Evolutionary conservation across 64 coral and sea anemone genomes (phyloP).

Genomic region (Anthopleura sola): DNA sequence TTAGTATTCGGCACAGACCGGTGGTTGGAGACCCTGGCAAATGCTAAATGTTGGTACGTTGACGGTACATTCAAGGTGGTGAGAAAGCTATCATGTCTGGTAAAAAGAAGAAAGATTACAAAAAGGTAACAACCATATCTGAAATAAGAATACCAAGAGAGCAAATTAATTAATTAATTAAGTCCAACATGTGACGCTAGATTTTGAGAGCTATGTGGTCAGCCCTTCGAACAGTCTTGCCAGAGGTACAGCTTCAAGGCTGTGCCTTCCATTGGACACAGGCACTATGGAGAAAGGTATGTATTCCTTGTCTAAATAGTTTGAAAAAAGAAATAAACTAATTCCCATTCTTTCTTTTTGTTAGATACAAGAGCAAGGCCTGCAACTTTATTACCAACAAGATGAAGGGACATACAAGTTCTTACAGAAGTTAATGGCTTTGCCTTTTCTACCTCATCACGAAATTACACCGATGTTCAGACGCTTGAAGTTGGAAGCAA

Average conservation of each 20-base stretch:
- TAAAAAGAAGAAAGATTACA: too few species aligned
- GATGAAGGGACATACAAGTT: slow-evolving; percentile 1
- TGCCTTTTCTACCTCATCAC: slow-evolving; percentile 20
- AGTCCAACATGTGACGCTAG: slow-evolving; percentile 18
- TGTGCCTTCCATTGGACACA: slow-evolving; percentile 27
- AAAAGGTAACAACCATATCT: too few species aligned
- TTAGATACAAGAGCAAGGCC: slow-evolving; percentile 15
- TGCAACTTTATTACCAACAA: slow-evolving; percentile 2
- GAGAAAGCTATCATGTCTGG: too few species aligned
- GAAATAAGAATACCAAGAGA: too few species aligned
- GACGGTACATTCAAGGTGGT: too few species aligned
- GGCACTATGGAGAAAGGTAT: slow-evolving; percentile 38
- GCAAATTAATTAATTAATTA: too few species aligned
- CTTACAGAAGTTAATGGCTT: slow-evolving; percentile 22
- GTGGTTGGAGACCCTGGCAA: too few species aligned
- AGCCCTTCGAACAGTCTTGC: neutral
- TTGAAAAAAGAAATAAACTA: neutral
- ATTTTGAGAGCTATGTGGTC: slow-evolving; percentile 18
- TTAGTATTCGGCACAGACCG: too few species aligned
- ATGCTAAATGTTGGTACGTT: too few species aligned
- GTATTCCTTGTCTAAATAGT: neutral
- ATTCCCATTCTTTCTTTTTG: neutral
- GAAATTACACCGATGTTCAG: slow-evolving; percentile 19
- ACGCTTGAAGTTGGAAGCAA: neutral
- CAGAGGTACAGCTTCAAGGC: slow-evolving; percentile 23